Evolutionary conservation across 2,113 vertebrate species (phyloP).

Genomic region (Pteruthius melanotis): DNA sequence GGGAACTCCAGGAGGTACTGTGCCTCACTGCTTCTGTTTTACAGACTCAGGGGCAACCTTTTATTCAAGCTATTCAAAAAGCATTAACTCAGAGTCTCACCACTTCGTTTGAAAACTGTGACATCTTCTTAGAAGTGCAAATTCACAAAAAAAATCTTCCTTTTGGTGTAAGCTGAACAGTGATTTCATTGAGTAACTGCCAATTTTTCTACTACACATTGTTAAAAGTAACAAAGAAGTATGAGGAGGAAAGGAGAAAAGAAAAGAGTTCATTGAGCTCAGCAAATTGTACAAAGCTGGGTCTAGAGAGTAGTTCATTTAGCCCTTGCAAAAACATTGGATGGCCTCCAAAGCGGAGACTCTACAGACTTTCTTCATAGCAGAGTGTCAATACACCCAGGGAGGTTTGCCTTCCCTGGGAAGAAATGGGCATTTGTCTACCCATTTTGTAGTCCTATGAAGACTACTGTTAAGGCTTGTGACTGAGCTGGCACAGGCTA

Average conservation of each 20-base stretch:
- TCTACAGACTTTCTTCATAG: conserved; percentile 36
- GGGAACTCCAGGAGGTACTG: conserved; percentile 29
- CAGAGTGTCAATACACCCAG: neutral
- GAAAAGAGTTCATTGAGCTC: conserved; percentile 6
- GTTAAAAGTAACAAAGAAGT: conserved; percentile 42
- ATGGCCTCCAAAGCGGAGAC: conserved; percentile 32
- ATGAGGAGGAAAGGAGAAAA: neutral
- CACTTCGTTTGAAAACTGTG: conserved; percentile 35
- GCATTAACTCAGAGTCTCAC: conserved; percentile 53
- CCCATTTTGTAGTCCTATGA: neutral
- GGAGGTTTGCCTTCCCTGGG: conserved; percentile 23
- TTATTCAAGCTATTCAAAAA: conserved; percentile 52
- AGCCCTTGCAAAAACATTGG: conserved; percentile 55
- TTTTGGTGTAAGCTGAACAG: conserved; percentile 58
- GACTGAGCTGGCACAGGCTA: neutral
- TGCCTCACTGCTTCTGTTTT: conserved; percentile 42
- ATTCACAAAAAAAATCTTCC: conserved; percentile 32
- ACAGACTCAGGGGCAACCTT: conserved; percentile 18
- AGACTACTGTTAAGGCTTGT: neutral
- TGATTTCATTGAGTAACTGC: conserved; percentile 61
- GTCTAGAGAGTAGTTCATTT: conserved; percentile 42
- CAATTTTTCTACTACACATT: conserved; percentile 61
- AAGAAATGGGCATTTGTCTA: conserved; percentile 44
- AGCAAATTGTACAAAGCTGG: conserved; percentile 25
- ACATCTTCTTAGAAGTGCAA: conserved; percentile 59